A percentile compares a stretch with the other conserved stretches of the same genome.
phyloP scores from a whole-genome alignment of 2,888 invertebrate genomes.

The Oligia latruncula region DNA sequence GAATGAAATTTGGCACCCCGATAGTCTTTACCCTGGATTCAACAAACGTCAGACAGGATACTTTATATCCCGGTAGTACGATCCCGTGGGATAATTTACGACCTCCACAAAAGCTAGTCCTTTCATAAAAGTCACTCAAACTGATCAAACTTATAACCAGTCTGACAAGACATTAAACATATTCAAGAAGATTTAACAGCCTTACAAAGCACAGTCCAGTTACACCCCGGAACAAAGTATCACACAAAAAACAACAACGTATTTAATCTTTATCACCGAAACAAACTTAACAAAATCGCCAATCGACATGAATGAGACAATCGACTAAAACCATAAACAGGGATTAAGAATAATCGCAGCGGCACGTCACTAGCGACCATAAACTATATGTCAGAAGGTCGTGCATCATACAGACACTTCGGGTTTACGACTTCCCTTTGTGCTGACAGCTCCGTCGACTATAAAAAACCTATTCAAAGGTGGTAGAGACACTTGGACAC shows the following conservation, averaged over 20 bases:
- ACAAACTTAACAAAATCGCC: conserved; percentile 64
- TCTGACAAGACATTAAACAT: not conserved
- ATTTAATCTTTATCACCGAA: conserved; percentile 46
- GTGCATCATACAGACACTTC: conserved; percentile 78
- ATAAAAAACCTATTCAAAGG: conserved; percentile 81
- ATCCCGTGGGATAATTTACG: not conserved
- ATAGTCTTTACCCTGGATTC: not conserved
- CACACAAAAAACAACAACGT: conserved; percentile 13
- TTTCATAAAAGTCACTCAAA: conserved; percentile 21
- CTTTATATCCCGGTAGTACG: not conserved
- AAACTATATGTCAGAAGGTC: conserved; percentile 77
- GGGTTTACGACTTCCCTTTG: conserved; percentile 83
- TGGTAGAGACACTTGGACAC: conserved; percentile 73
- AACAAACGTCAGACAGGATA: not conserved
- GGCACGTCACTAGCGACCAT: conserved; percentile 70
- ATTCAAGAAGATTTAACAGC: not conserved
- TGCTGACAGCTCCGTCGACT: conserved; percentile 73
- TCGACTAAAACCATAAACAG: conserved; percentile 75
- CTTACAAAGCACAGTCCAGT: not conserved
- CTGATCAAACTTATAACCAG: conserved; percentile 2
- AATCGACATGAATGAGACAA: conserved; percentile 69
- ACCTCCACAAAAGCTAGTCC: not conserved
- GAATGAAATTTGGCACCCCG: not conserved
- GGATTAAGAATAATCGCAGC: conserved; percentile 79
- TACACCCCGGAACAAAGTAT: conserved; percentile 30